phyloP scores from a whole-genome alignment of 2,113 vertebrate species.

The Campylomormyrus numenius region DNA sequence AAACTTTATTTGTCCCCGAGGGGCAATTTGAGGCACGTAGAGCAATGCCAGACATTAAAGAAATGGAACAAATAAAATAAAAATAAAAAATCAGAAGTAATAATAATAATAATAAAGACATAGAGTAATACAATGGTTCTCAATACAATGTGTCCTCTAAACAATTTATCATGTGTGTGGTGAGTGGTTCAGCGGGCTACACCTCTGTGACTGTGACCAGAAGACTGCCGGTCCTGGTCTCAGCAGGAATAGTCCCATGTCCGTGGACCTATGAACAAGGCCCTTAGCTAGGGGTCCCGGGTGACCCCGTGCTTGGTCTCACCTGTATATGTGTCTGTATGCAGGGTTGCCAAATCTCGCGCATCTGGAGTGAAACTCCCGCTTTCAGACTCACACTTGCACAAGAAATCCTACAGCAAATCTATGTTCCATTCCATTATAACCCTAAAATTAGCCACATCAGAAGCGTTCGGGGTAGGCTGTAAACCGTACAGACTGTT shows the following conservation, averaged over 20 bases:
- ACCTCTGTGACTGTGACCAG: background rate
- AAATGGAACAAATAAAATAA: too few species aligned
- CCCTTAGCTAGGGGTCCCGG: background rate
- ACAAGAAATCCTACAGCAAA: background rate
- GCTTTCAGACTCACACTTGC: background rate
- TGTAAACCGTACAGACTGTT: background rate
- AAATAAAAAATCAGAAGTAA: too few species aligned
- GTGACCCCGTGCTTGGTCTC: background rate
- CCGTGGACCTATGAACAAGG: background rate
- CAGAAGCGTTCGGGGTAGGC: background rate
- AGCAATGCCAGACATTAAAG: too few species aligned
- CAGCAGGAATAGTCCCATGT: background rate
- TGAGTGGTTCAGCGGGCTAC: background rate
- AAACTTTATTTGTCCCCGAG: too few species aligned
- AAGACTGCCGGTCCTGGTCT: too few species aligned
- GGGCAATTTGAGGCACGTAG: too few species aligned
- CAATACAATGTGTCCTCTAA: background rate
- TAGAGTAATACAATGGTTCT: too few species aligned
- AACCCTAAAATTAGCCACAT: background rate
- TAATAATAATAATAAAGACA: too few species aligned
- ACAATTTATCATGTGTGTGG: background rate
- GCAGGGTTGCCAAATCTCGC: background rate
- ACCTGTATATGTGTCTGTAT: background rate
- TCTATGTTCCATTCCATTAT: background rate
- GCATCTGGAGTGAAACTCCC: too few species aligned